Evolutionary conservation across 2,888 invertebrate species (phyloP).

Genomic region (Nineta flava): DNA sequence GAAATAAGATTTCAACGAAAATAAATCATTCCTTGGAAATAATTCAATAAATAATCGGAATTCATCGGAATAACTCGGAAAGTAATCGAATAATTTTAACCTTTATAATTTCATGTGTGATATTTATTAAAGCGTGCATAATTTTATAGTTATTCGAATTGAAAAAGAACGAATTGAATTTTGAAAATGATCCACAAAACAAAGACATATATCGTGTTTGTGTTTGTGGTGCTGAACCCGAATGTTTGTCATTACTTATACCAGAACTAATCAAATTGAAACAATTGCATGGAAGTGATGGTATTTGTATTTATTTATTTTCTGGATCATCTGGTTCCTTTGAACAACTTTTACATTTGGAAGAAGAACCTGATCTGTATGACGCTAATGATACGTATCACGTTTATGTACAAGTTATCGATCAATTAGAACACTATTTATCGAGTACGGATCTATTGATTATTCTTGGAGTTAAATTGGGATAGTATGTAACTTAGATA

Average conservation of each 20-base stretch:
- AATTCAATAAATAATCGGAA: too few relatives aligned
- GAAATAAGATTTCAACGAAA: too few relatives aligned
- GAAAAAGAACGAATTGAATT: slow-evolving; percentile 9
- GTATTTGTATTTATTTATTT: slow-evolving; percentile 19
- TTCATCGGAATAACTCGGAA: too few relatives aligned
- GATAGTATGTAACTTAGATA: slow-evolving; percentile 11
- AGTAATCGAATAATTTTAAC: background rate
- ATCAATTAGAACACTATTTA: slow-evolving; percentile 31
- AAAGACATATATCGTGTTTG: slow-evolving; percentile 14
- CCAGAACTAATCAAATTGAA: slow-evolving; percentile 18
- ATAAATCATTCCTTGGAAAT: too few relatives aligned
- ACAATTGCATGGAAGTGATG: slow-evolving; percentile 14
- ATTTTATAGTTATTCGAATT: slow-evolving; percentile 12
- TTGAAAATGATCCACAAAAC: slow-evolving; percentile 7
- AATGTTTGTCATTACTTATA: slow-evolving; percentile 18
- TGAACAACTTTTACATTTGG: slow-evolving; percentile 11
- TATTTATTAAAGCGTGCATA: too few relatives aligned
- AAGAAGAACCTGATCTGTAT: slow-evolving; percentile 14
- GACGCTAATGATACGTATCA: slow-evolving; percentile 11
- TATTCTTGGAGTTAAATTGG: slow-evolving; percentile 29
- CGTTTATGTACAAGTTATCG: slow-evolving; percentile 25
- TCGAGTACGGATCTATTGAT: slow-evolving; percentile 34
- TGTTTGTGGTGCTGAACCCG: slow-evolving; percentile 19
- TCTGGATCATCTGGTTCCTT: slow-evolving; percentile 16
- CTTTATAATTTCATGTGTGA: too few relatives aligned